phyloP scores from a whole-genome alignment of 2,888 invertebrate species.

The Sisyra nigra region DNA sequence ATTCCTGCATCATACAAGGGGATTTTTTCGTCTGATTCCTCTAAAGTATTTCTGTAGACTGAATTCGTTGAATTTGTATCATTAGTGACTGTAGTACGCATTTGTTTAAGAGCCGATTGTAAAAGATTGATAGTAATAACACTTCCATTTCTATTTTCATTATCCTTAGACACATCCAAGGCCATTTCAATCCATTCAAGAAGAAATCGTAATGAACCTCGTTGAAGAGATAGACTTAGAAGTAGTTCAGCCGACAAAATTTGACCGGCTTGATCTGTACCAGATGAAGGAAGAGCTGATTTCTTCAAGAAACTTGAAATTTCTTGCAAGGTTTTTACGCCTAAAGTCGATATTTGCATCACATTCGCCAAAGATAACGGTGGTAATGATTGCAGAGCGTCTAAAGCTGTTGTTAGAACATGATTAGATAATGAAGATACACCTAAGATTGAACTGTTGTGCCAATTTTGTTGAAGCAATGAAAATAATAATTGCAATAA shows the following conservation, averaged over 20 bases:
- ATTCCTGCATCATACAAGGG: conserved; percentile 35
- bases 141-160: conserved; percentile 8
- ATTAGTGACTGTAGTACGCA: conserved; percentile 4
- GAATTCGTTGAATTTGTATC: neutral
- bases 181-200: conserved; percentile 47
- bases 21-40: conserved; percentile 12
- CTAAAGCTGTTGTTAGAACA: conserved; percentile 37
- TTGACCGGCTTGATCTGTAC: conserved; percentile 30
- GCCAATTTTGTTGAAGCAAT: conserved; percentile 40
- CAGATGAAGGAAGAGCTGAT: conserved; percentile 30
- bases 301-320: conserved; percentile 35
- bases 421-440: conserved; percentile 36
- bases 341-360: conserved; percentile 33
- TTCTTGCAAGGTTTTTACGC: conserved; percentile 33
- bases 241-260: conserved; percentile 33
- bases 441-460: conserved; percentile 24
- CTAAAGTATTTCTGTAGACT: neutral
- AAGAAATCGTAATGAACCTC: conserved; percentile 39
- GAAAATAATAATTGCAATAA: conserved; percentile 41
- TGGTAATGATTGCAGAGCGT: conserved; percentile 35
- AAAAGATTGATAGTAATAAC: neutral
- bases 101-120: conserved; percentile 1
- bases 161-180: conserved; percentile 23
- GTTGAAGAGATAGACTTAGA: conserved; percentile 36
- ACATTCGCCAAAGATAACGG: conserved; percentile 41